Evolutionary conservation across 2,113 vertebrate species (phyloP), one percentile per base, ranked within the genome.

Genomic region (Panurus biarmicus): DNA sequence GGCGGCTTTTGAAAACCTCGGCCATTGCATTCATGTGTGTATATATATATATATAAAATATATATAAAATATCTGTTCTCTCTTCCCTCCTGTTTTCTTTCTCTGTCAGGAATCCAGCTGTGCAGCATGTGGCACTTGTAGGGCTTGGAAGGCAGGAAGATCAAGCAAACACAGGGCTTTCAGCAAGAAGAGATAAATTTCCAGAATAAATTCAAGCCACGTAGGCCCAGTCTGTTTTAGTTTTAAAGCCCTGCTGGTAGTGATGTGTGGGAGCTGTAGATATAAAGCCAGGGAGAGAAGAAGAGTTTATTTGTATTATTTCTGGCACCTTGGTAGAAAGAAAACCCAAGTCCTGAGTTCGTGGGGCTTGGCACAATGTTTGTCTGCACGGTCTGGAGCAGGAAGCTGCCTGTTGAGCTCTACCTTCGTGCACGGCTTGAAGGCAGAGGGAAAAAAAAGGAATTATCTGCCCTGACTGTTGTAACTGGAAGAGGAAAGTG

Each of bases 121-220:
- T 64, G 77, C 65, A 80, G 80, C 54, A 54, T 86, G 76, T 79
- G 82, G 91, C 96, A 81, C 73, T 89, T 85, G 17, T 73, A 87
- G 77, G 77, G 64, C 92, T 89, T 85, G 80, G 81, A 85, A 92
- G 86, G 70, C 90, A 78, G 71, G 84, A 92, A 95, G 94, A 94
- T 93, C 86, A 88, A 96, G 88, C 80, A 92, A 92, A 90, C 82
- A 77, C 65, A 82, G 90, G 93, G 93, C 94, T 95, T 94, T 92
- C 94, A 95, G 84, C 80, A 40, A 93, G 94, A 40, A 76, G 92
- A 95, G 93, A 96, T 82, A 94, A 65, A 87, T 95, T 62, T 61
- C 72, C 85, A 83, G 61, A 23, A 77, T 76, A 92, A 92, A 95
- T 91, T 91, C 84, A 24, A 88, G 65, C 88, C 85, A 92, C 65